Evolutionary conservation across 2,797 vertebrate genomes (phyloP).

Genomic region (Fistularia tabacaria): DNA sequence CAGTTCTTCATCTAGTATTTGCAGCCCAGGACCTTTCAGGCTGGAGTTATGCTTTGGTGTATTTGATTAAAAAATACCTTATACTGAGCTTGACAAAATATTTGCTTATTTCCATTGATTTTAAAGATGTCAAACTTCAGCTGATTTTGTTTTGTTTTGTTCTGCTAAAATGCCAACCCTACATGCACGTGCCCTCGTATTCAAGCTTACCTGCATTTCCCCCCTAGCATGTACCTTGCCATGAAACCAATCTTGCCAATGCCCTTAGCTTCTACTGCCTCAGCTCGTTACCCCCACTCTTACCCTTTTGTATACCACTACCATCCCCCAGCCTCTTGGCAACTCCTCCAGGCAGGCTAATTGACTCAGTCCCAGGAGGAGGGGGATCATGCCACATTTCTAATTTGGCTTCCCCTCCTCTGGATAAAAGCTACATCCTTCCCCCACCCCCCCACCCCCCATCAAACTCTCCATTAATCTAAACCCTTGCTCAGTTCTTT

Average conservation of each 20-base stretch:
- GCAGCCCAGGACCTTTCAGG: too few relatives aligned
- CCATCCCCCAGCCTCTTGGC: conserved; percentile 60
- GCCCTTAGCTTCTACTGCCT: conserved; percentile 45
- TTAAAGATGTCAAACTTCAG: too few relatives aligned
- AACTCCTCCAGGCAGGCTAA: conserved; percentile 70
- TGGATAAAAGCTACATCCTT: conserved; percentile 64
- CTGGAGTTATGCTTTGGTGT: too few relatives aligned
- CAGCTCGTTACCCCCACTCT: conserved; percentile 22
- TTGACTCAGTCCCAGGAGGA: conserved; percentile 68
- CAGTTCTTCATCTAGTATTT: too few relatives aligned
- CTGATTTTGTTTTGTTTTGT: too few relatives aligned
- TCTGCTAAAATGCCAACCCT: too few relatives aligned
- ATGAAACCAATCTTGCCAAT: conserved; percentile 20
- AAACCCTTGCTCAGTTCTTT: neutral
- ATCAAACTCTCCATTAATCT: conserved; percentile 15
- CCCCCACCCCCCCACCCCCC: conserved; percentile 19
- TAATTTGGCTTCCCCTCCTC: conserved; percentile 68
- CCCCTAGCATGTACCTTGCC: conserved; percentile 7
- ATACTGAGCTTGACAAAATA: too few relatives aligned
- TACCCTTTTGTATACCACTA: conserved; percentile 31
- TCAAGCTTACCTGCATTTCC: too few relatives aligned
- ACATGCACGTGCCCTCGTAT: too few relatives aligned
- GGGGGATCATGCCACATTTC: conserved; percentile 68
- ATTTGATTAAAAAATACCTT: too few relatives aligned
- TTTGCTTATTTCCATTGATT: too few relatives aligned